Evolutionary conservation across 2,797 vertebrate genomes (phyloP).

Genomic region (Liparis tanakae): DNA sequence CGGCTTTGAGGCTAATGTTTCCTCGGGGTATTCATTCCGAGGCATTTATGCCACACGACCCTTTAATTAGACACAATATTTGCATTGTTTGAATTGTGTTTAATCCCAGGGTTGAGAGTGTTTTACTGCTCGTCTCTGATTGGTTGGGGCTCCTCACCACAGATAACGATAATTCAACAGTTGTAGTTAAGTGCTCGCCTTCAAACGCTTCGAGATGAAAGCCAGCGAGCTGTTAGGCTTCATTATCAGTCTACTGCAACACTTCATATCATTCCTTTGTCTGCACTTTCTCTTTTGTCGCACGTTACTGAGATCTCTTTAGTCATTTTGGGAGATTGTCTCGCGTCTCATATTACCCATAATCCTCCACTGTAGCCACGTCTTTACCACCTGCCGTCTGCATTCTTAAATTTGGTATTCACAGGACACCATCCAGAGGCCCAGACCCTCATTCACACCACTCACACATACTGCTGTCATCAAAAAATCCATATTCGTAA

Average conservation of each 20-base stretch:
- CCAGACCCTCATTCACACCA: neutral
- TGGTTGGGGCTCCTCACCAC: neutral
- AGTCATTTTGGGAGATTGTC: constrained; percentile 42
- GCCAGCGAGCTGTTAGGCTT: constrained; percentile 19
- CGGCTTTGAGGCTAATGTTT: constrained; percentile 27
- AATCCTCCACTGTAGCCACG: constrained; percentile 19
- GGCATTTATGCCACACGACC: neutral
- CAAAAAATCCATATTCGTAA: neutral
- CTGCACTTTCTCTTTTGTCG: constrained; percentile 41
- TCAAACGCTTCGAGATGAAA: constrained; percentile 37
- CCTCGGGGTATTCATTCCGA: neutral
- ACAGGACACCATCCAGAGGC: neutral
- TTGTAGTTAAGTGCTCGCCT: constrained; percentile 20
- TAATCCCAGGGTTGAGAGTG: neutral
- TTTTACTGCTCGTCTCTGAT: constrained; percentile 1
- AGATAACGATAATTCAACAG: constrained; percentile 42
- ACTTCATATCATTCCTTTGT: constrained; percentile 42
- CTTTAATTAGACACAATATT: constrained; percentile 1
- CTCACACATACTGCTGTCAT: neutral
- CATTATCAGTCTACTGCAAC: constrained; percentile 44
- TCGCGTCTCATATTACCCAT: constrained; percentile 45
- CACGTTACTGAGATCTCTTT: constrained; percentile 40
- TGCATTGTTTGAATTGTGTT: neutral
- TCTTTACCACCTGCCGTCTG: constrained; percentile 46
- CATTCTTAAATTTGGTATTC: constrained; percentile 29